Conservation (phyloP, 1,140 invertebrate genomes). For the Pollicipes pollicipes region DNA sequence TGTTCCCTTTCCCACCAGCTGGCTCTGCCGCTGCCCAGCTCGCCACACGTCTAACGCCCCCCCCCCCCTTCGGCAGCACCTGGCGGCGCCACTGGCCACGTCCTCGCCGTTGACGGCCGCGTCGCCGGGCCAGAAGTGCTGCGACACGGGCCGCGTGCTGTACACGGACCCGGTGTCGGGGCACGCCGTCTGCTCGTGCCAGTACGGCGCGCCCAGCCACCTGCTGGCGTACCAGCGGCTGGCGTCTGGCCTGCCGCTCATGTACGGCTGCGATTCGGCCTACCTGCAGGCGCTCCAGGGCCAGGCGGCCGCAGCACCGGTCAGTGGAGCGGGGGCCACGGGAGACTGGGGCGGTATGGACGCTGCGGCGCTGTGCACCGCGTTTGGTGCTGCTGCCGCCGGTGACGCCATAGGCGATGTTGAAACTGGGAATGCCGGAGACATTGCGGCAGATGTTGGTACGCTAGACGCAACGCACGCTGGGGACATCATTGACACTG, state of each 20-base stretch:
- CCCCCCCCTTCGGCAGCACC: neutral
- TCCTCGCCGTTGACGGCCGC: neutral
- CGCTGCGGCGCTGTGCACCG: no score
- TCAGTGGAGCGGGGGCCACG: no score
- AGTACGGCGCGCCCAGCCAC: conserved; percentile 38
- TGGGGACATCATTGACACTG: no score
- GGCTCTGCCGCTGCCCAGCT: no score
- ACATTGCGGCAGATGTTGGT: no score
- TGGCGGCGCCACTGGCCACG: neutral
- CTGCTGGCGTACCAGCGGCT: conserved; percentile 60
- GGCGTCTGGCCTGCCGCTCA: conserved; percentile 46
- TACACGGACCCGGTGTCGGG: conserved; percentile 82
- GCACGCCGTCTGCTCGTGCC: conserved; percentile 81
- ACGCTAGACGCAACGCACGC: no score
- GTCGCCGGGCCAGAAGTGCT: conserved; percentile 39
- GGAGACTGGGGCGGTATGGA: no score
- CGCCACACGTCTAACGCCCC: no score
- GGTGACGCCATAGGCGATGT: no score
- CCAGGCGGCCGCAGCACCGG: neutral
- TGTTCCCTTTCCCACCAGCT: no score
- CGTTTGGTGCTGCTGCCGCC: no score
- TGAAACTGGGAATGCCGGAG: no score
- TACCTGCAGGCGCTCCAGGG: conserved; percentile 16
- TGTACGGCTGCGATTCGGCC: conserved; percentile 39
- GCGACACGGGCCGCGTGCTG: conserved; percentile 74